Evolutionary conservation across 2,113 vertebrate genomes (phyloP), one percentile per base, ranked within the genome.

Genomic region (Onychorhynchus coronatus): DNA sequence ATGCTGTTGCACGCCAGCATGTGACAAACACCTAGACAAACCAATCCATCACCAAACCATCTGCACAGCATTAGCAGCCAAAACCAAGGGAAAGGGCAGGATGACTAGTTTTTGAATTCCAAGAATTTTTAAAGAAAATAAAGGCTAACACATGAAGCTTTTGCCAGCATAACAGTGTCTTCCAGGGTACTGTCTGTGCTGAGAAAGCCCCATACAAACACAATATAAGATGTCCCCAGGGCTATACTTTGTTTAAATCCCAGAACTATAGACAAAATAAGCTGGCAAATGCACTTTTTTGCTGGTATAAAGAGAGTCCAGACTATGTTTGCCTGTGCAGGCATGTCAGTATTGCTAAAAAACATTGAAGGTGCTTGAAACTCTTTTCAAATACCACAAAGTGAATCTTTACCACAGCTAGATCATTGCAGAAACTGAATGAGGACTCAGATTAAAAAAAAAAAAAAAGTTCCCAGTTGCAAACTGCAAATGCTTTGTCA

Each of bases 41-140:
- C 88, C 96, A 97, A 97, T 97, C 95, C 89, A 95, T 92, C 95
- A 97, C 52, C 88, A 89, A 93, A 72, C 89, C 84, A 95, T 96
- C 98, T 98, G 97, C 91, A 95, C 97, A 95, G 49, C 85, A 96
- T 97, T 97, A 97, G 85, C 87, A 95, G 65, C 58, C 90, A 80
- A 89, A 94, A 93, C 73, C 76, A 67, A 95, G 78, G 39, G 49
- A 89, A 87, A 77, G 70, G 89, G 28, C 35, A 76, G 35, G 66
- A 76, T 8, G 37, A 52, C 46, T 41, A 21, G 1, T 63, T 71
- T 95, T 62, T 95, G 46, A 88, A 91, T 93, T 74, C 76, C 79
- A 88, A 81, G 35, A 71, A 90, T 82, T 89, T 91, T 78, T 44
- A 61, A 67, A 83, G 85, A 94, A 95, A 95, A 88, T 74, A 85